Evolutionary conservation across 2,113 vertebrate species (phyloP).

Genomic region (Thomomys bottae): DNA sequence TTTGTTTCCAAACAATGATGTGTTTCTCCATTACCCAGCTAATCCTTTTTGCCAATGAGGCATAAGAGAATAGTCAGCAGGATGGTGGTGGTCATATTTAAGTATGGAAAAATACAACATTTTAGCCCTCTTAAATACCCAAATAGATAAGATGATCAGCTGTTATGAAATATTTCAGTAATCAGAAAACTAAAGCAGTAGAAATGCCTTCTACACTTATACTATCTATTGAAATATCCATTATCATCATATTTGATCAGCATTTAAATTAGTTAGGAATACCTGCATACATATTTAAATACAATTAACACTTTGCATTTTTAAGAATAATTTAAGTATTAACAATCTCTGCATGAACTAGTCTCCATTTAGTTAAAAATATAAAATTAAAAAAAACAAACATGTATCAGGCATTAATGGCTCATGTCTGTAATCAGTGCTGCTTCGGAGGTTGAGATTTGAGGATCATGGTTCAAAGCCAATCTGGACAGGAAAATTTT

Average conservation of each 20-base stretch:
- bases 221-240: neutral
- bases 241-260: conserved; percentile 27
- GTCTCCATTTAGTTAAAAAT: conserved; percentile 40
- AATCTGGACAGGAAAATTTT: no score
- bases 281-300: conserved; percentile 7
- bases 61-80: neutral
- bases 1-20: conserved; percentile 39
- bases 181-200: conserved; percentile 16
- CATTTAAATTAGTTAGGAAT: conserved; percentile 44
- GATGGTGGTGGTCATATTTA: neutral
- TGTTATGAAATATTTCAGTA: conserved; percentile 53
- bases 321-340: conserved; percentile 1
- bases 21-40: neutral
- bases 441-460: no score
- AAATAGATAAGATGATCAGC: conserved; percentile 1
- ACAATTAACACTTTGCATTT: conserved; percentile 6
- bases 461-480: no score
- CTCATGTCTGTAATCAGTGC: no score
- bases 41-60: conserved; percentile 57
- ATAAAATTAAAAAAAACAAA: conserved; percentile 21
- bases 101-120: conserved; percentile 45
- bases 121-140: conserved; percentile 44
- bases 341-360: neutral
- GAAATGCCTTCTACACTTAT: conserved; percentile 8
- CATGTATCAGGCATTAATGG: no score